Percentiles rank a stretch among this genome's conserved stretches.
Evolutionary conservation across 92 coral and sea anemone genomes (phyloP).

Genomic region (Heteractis magnifica): DNA sequence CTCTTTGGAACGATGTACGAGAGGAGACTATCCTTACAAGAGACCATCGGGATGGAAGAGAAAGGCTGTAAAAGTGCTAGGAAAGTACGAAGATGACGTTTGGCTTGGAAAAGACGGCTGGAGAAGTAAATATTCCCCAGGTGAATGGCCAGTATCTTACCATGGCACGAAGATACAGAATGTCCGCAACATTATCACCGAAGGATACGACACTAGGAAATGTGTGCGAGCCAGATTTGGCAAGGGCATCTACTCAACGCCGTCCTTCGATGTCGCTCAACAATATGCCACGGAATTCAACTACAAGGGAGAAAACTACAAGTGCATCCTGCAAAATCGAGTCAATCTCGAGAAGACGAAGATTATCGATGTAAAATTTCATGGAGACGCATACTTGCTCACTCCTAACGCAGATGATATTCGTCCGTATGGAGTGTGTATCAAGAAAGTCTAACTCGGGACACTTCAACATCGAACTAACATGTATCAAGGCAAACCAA

Average conservation of each 20-base stretch:
- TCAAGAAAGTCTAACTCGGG: not conserved
- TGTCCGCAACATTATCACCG: not conserved
- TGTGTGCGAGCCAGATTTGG: not conserved
- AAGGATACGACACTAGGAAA: not conserved
- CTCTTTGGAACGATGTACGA: not conserved
- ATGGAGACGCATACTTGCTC: not conserved
- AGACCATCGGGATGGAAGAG: conserved; percentile 51
- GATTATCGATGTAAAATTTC: not conserved
- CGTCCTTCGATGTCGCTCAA: not conserved
- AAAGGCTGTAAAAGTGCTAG: conserved; percentile 39
- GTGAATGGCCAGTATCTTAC: conserved; percentile 54
- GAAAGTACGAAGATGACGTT: conserved; percentile 34
- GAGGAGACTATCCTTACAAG: conserved; percentile 34
- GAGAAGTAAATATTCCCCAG: conserved; percentile 27
- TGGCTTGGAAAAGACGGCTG: conserved; percentile 47
- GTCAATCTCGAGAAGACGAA: not conserved
- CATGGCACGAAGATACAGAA: not conserved
- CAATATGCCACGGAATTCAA: not conserved
- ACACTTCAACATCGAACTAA: too few species aligned
- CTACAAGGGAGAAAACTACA: conserved; percentile 30
- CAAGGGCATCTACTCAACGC: not conserved
- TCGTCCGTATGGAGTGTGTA: conserved; percentile 27
- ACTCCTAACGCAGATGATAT: not conserved
- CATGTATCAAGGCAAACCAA: too few species aligned
- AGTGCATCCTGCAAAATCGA: conserved; percentile 23